Conservation (phyloP, 2,113 vertebrate species). For the Prinia subflava region DNA sequence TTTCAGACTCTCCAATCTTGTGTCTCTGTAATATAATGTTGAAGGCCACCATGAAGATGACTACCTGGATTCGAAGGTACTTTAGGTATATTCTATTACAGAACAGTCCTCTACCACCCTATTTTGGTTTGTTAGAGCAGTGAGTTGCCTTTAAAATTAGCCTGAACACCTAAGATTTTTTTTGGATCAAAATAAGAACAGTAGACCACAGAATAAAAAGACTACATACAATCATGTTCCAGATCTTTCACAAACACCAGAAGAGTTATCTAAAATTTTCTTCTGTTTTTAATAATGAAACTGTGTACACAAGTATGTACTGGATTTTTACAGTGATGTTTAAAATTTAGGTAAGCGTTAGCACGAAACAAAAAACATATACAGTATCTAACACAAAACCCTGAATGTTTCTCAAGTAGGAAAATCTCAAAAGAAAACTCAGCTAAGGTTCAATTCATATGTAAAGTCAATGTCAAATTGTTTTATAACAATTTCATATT, state of each 20-base stretch:
- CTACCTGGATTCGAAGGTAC: not conserved
- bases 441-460: not conserved
- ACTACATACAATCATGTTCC: not conserved
- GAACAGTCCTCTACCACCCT: accelerated
- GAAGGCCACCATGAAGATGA: not conserved
- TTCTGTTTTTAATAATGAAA: not conserved
- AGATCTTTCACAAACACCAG: not conserved
- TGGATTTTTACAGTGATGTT: not conserved
- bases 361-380: not conserved
- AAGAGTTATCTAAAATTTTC: not conserved
- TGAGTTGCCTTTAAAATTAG: not conserved
- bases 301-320: not conserved
- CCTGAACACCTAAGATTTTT: not conserved
- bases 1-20: not conserved
- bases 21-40: not conserved
- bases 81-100: not conserved
- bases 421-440: not conserved
- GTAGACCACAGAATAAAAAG: not conserved
- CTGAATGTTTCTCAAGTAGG: not conserved
- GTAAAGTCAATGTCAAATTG: not conserved
- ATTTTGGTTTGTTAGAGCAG: not conserved
- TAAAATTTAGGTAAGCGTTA: not conserved
- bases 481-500: not conserved
- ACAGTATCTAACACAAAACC: not conserved
- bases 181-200: not conserved